Conservation (phyloP, 1,140 invertebrate genomes). For the Whitmania pigra region DNA sequence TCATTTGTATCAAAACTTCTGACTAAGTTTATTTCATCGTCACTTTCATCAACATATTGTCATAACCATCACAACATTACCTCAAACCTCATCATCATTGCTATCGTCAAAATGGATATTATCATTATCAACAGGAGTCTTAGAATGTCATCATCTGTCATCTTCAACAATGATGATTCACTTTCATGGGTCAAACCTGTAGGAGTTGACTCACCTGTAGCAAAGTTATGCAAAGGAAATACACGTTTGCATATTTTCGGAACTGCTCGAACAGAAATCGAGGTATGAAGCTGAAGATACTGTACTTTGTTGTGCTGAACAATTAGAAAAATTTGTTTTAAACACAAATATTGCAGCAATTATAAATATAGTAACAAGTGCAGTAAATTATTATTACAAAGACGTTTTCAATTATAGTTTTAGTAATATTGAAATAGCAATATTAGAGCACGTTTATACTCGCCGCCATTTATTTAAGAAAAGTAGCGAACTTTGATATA, state of each 20-base stretch:
- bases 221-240: constrained; percentile 92
- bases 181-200: too few relatives aligned
- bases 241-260: constrained; percentile 89
- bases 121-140: background rate
- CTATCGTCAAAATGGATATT: background rate
- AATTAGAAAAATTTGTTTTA: background rate
- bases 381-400: background rate
- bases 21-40: too few relatives aligned
- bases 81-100: background rate
- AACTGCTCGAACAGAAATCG: constrained; percentile 96
- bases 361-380: background rate
- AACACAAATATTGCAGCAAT: too few relatives aligned
- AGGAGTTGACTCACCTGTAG: constrained; percentile 33
- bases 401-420: background rate
- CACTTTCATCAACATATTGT: too few relatives aligned
- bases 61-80: background rate
- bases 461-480: too few relatives aligned
- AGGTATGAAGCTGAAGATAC: constrained; percentile 78
- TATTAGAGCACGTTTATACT: background rate
- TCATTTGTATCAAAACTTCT: background rate
- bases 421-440: background rate
- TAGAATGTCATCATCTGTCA: background rate
- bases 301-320: constrained; percentile 81
- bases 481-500: too few relatives aligned
- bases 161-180: background rate